Evolutionary conservation across 2,888 invertebrate genomes (phyloP).

Genomic region (Drosophila mimetica): DNA sequence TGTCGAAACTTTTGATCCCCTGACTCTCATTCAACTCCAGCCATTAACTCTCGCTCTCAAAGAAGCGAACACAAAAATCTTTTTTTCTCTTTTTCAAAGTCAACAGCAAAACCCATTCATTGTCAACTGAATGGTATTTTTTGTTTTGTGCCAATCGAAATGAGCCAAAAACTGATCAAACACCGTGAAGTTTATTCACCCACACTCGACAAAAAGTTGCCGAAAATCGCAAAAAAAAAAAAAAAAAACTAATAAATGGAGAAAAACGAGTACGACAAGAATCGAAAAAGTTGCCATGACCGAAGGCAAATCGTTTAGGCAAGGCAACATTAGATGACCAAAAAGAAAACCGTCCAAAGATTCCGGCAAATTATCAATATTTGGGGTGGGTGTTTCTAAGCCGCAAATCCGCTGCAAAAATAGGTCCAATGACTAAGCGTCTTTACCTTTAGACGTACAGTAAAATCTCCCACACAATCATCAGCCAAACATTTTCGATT

Average conservation of each 20-base stretch:
- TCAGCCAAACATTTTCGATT: constrained; percentile 23
- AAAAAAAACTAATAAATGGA: too few species aligned
- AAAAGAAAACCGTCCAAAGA: constrained; percentile 13
- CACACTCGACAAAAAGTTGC: constrained; percentile 57
- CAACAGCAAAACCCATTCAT: constrained; percentile 68
- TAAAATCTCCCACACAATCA: constrained; percentile 53
- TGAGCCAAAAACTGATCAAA: constrained; percentile 38
- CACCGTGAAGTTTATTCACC: constrained; percentile 73
- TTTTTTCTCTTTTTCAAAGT: constrained; percentile 54
- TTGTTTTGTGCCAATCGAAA: constrained; percentile 19
- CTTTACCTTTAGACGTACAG: constrained; percentile 50
- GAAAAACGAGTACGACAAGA: constrained; percentile 35
- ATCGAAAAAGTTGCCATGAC: constrained; percentile 16
- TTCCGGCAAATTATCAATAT: constrained; percentile 7
- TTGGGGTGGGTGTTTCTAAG: constrained; percentile 67
- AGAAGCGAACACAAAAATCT: constrained; percentile 4
- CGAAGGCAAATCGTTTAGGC: constrained; percentile 48
- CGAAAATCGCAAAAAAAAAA: constrained; percentile 24
- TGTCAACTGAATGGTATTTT: constrained; percentile 59
- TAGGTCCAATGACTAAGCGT: constrained; percentile 66
- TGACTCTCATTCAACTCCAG: constrained; percentile 29
- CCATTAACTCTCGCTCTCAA: constrained; percentile 41
- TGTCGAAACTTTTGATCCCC: constrained; percentile 6
- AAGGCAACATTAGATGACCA: constrained; percentile 45
- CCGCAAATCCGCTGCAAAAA: constrained; percentile 68